A percentile compares a stretch with the other conserved stretches of the same genome.
Conservation (phyloP, 2,797 vertebrate genomes). For the Chelon labrosus region DNA sequence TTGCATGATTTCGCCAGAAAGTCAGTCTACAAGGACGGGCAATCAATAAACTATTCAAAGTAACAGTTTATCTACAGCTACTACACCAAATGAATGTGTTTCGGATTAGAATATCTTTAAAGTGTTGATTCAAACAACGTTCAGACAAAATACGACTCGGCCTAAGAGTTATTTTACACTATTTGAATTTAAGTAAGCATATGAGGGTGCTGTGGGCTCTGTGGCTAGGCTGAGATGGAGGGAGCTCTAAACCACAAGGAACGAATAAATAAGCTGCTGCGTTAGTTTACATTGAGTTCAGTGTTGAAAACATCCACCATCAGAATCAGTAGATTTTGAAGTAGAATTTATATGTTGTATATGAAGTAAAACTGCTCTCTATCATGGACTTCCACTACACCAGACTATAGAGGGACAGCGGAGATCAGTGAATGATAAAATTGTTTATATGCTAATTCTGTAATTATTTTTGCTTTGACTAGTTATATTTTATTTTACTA, state of each 20-base stretch:
- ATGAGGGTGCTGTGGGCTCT: too few relatives aligned
- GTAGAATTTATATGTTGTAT: too few relatives aligned
- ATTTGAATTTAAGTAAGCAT: too few relatives aligned
- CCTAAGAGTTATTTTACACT: background rate
- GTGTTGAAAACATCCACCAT: background rate
- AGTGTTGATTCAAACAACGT: background rate
- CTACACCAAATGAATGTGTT: background rate
- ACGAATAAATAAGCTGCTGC: background rate
- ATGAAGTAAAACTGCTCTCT: too few relatives aligned
- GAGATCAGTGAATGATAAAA: too few relatives aligned
- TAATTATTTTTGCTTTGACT: too few relatives aligned
- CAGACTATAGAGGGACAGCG: too few relatives aligned
- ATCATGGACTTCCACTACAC: too few relatives aligned
- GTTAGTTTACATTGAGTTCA: background rate
- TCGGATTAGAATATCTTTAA: too few relatives aligned
- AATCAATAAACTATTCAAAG: slow-evolving; percentile 33
- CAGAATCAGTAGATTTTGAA: too few relatives aligned
- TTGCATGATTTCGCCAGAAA: slow-evolving; percentile 30
- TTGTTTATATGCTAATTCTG: too few relatives aligned
- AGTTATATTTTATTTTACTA: too few relatives aligned
- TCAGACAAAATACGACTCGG: background rate
- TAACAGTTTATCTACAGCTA: slow-evolving; percentile 7
- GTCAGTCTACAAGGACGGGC: background rate
- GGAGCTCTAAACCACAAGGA: background rate
- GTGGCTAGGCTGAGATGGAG: background rate